Base-by-base conservation (phyloP, 2,888 invertebrate genomes). In the Eledona agricola region DNA sequence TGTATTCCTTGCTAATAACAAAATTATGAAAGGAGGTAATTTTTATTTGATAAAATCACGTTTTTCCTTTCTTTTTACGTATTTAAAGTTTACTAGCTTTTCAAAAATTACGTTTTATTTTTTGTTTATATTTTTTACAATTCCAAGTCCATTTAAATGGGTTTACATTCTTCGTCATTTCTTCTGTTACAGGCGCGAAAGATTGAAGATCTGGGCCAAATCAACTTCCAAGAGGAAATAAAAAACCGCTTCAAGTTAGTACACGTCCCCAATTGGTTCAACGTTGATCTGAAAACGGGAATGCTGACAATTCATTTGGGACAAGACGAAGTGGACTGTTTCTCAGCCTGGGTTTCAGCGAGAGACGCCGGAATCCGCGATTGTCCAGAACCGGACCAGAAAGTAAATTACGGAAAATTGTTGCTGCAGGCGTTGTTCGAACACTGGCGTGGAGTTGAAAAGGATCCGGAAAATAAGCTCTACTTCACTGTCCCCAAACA, bases 241-340 rank as follows among this genome's bases (percentile, higher is more conserved):
- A 95, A 96, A 73, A 91, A 91, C 70, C 80, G 92, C 55, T 92
- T 90, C 67, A 93, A 95, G 78, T 89, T 90, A 83, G 89, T 99
- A 37, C 96, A 90, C 74, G 96, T 99, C 67, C 98, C 99, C 15
- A 96, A 93, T 79, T 99, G 99, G 99, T 99, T 99, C 75, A 93
- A 93, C 61, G 96, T 98, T 28, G 99, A 99, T 79, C 84, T 99
- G 31, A 99, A 99, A 80, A 98, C 96, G 51, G 99, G 99, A 57
- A 93, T 98, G 92, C 81, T 98, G 67, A 97, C 97, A 4, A 94
- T 99, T 73, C 97, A 98, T 72, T 82, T 99, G 65, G 93, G 92
- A 0, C 93, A 93, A 75, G 99, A 99, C 74, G 99, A 99, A 78
- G 91, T 92, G 1, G 99, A 99, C 74, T 98, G 97, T 74, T 90